These are phyloP conservation scores for Psophia crepitans DNA, from an alignment of 2,113 vertebrate genomes.

Conservation along the genomic window DNA sequence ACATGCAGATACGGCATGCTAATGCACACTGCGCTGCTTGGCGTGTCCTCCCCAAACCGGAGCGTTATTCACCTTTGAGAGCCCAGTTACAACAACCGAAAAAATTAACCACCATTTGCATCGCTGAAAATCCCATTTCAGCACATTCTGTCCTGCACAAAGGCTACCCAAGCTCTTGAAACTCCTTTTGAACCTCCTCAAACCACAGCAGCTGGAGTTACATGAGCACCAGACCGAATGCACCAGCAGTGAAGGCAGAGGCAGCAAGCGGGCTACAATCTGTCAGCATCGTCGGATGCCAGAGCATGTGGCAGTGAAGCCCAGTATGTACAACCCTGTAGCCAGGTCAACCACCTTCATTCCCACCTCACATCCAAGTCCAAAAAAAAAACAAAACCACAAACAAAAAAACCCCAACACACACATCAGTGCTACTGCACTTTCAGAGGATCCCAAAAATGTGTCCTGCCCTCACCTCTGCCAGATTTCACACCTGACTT, in stretches of 20 bases:
- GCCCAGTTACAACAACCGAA: too few relatives aligned
- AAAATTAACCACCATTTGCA: background rate
- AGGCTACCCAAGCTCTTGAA: background rate
- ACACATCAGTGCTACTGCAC: too few relatives aligned
- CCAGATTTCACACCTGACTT: background rate
- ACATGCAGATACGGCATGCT: background rate
- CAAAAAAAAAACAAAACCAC: too few relatives aligned
- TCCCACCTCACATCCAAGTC: background rate
- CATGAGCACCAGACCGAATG: fast-evolving
- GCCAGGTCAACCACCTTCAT: background rate
- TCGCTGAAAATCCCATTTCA: background rate
- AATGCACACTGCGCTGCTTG: background rate
- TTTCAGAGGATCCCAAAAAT: background rate
- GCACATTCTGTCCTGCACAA: background rate
- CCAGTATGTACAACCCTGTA: background rate
- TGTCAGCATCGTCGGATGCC: fast-evolving
- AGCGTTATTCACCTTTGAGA: background rate
- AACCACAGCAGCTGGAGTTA: fast-evolving
- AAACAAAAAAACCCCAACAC: too few relatives aligned
- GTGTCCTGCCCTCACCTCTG: background rate
- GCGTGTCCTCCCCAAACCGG: background rate
- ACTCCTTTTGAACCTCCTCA: background rate
- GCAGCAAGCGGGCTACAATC: background rate
- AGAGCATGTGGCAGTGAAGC: fast-evolving
- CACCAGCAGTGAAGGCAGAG: fast-evolving